These are phyloP conservation scores for Portunus trituberculatus DNA, from an alignment of 1,140 invertebrate species.

Conservation along the genomic window DNA sequence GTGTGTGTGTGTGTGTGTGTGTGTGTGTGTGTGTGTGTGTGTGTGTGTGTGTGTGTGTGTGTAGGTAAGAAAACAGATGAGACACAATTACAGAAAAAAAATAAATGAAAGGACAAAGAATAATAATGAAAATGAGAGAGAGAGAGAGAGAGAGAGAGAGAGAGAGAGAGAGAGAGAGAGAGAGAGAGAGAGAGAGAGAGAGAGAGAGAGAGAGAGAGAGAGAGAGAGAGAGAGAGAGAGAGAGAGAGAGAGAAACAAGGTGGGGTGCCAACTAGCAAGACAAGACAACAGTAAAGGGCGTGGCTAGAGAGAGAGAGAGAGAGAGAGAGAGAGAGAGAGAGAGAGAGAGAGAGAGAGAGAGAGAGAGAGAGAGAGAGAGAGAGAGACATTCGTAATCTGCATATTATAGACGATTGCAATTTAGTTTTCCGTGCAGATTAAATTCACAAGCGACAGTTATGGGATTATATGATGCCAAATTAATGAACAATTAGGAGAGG, in stretches of 20 bases:
- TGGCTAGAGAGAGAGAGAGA: not conserved
- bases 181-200: not conserved
- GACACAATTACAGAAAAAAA: not conserved
- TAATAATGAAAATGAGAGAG: not conserved
- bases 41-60: conserved; percentile 33
- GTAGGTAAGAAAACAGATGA: not conserved
- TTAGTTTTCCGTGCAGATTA: too few relatives aligned
- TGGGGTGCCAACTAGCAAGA: not conserved
- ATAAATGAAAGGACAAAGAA: not conserved
- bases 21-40: conserved; percentile 46
- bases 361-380: conserved; percentile 34
- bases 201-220: not conserved
- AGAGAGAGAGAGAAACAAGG: not conserved
- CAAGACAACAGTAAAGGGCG: not conserved
- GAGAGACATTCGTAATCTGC: not conserved
- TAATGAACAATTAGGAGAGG: not conserved
- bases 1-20: not conserved
- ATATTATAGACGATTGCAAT: too few relatives aligned
- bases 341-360: conserved; percentile 26
- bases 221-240: not conserved
- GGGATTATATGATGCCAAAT: too few relatives aligned
- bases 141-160: not conserved
- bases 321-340: conserved; percentile 28
- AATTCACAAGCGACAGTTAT: too few relatives aligned
- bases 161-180: not conserved